Percentiles rank a stretch among this genome's conserved stretches.
phyloP scores from a whole-genome alignment of 2,113 vertebrate genomes.

The Apaloderma vittatum region DNA sequence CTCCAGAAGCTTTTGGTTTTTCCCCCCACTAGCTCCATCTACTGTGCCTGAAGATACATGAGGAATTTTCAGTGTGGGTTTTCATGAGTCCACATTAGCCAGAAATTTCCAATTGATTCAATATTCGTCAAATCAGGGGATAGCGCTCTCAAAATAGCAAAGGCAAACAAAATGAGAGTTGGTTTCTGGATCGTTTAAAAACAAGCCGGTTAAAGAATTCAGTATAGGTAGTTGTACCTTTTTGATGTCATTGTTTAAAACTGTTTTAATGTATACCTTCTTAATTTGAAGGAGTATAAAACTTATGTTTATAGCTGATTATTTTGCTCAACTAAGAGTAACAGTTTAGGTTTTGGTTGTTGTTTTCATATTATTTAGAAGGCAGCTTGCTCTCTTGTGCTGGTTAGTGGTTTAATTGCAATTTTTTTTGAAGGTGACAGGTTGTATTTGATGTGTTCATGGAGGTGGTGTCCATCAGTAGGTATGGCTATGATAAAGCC shows the following conservation, averaged over 20 bases:
- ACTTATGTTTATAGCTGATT: background rate
- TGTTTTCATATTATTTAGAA: background rate
- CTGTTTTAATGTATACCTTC: background rate
- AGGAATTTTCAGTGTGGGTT: background rate
- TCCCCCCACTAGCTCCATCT: background rate
- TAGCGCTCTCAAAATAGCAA: background rate
- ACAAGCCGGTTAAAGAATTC: background rate
- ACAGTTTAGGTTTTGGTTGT: background rate
- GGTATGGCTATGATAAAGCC: background rate
- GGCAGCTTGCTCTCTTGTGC: background rate
- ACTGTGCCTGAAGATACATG: background rate
- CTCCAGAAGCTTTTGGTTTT: background rate
- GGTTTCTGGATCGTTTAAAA: background rate
- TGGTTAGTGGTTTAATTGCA: background rate
- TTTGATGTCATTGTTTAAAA: background rate
- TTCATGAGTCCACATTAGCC: background rate
- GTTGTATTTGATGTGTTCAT: background rate
- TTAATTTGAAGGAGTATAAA: background rate
- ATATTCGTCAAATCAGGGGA: background rate
- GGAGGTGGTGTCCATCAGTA: background rate
- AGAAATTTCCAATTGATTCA: background rate
- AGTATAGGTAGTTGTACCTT: background rate
- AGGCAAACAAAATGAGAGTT: background rate
- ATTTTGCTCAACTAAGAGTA: background rate
- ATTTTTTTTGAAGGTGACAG: background rate